Evolutionary conservation across 2,113 vertebrate genomes (phyloP).

Genomic region (Catharus bicknelli): DNA sequence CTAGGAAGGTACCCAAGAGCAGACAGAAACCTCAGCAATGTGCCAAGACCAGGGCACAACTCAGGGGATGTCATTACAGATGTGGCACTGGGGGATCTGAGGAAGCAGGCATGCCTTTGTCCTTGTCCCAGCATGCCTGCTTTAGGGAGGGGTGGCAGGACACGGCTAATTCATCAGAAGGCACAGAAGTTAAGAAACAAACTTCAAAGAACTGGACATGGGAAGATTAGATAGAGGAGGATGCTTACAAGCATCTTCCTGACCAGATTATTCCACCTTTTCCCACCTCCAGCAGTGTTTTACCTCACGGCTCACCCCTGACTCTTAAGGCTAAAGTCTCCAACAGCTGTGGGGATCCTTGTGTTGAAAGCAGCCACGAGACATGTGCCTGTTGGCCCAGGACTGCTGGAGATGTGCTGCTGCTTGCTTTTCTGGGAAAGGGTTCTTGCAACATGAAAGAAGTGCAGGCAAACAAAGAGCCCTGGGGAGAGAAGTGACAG

Average conservation of each 20-base stretch:
- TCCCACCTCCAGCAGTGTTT: background rate
- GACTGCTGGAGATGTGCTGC: background rate
- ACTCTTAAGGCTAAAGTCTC: background rate
- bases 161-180: background rate
- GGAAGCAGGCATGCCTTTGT: background rate
- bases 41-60: background rate
- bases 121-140: background rate
- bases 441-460: constrained; percentile 29
- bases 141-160: background rate
- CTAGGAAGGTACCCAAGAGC: rapidly evolving
- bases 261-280: background rate
- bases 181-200: background rate
- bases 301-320: background rate
- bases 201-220: background rate
- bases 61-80: background rate
- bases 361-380: background rate
- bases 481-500: constrained; percentile 33
- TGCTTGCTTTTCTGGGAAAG: constrained; percentile 37
- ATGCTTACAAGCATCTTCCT: background rate
- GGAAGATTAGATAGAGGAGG: background rate
- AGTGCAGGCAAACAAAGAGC: constrained; percentile 13
- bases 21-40: background rate
- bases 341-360: background rate
- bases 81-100: background rate
- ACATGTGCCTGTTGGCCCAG: background rate